Percentiles rank a stretch among this genome's conserved stretches.
phyloP scores from a whole-genome alignment of 2,888 invertebrate species.

The Sarcophaga subvicina region DNA sequence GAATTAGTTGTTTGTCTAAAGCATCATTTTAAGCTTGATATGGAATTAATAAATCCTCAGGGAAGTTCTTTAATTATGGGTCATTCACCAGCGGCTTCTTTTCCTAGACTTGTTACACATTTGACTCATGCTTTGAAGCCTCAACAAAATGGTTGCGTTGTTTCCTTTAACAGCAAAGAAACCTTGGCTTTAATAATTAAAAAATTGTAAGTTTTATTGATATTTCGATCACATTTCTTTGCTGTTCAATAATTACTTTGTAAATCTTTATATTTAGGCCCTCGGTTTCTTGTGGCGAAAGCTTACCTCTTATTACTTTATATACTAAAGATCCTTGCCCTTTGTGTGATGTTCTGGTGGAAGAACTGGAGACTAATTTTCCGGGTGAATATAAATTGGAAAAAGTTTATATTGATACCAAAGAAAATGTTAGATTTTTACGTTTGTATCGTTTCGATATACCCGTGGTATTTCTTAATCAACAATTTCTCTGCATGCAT shows the following conservation, averaged over 20 bases:
- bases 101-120: slow-evolving; percentile 95
- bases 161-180: slow-evolving; percentile 95
- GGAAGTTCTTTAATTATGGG: slow-evolving; percentile 98
- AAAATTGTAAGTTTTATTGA: slow-evolving; percentile 87
- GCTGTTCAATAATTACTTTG: not conserved
- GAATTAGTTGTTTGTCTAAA: slow-evolving; percentile 95
- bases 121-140: slow-evolving; percentile 92
- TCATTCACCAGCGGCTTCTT: slow-evolving; percentile 98
- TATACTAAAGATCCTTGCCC: slow-evolving; percentile 92
- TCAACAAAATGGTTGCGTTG: slow-evolving; percentile 95
- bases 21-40: slow-evolving; percentile 90
- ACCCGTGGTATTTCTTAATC: slow-evolving; percentile 93
- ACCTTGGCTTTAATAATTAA: slow-evolving; percentile 96
- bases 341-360: slow-evolving; percentile 90
- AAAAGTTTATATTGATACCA: slow-evolving; percentile 89
- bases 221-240: not conserved
- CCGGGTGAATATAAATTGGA: slow-evolving; percentile 85
- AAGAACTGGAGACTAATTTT: slow-evolving; percentile 85
- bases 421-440: slow-evolving; percentile 88
- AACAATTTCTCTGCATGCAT: slow-evolving; percentile 91
- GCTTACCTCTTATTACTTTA: slow-evolving; percentile 86
- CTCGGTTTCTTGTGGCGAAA: slow-evolving; percentile 11
- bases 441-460: slow-evolving; percentile 91
- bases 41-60: slow-evolving; percentile 92
- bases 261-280: slow-evolving; percentile 28